Evolutionary conservation across 1,140 invertebrate species (phyloP), one percentile per base, ranked within the genome.

Genomic region (Arion vulgaris): DNA sequence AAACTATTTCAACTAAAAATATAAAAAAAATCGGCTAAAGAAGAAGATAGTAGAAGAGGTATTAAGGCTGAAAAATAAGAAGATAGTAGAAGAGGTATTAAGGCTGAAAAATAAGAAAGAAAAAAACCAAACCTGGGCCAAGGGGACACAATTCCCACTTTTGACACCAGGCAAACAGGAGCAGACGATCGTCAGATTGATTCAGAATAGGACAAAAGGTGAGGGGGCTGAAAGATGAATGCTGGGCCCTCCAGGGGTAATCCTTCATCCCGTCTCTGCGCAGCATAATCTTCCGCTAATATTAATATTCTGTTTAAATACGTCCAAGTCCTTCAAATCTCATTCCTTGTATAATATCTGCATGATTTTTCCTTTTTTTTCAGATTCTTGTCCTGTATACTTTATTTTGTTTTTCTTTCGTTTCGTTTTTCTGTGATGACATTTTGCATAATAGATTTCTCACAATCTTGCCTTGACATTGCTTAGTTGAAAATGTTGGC

Each of bases 281-380:
- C 41, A 72, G 36, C 38, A 41, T 28, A 72, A 72, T 72, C 71
- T n/a, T 13, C 71, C 41, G 71, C 71, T 72, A 72, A 72, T 72
- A 72, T 72, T 72, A 72, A 72, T 72, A 41, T 72, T 72, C 71
- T 72, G 71, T 72, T 72, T 72, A 72, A 72, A 72, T 38, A 41
- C 26, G 41, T 7, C 41, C 71, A 2, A 32, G 28, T 66, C 62
- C 62, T 66, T 66, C 9, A 66, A 17, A 66, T 28, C 62, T 66
- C 62, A 66, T 66, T 66, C 32, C 62, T 66, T 66, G 62, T 34
- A 66, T 66, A 13, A 32, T 66, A 66, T 66, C 62, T 66, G 7
- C 62, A 17, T 32, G 28, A 32, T 66, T 7, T 66, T 66, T 34
- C n/a, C 28, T 17, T 7, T 66, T 66, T 66, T 66, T 17, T 66